Percentiles rank a stretch among this genome's conserved stretches.
Conservation (phyloP, 1,140 invertebrate genomes). For the Bradynema listronoti region DNA sequence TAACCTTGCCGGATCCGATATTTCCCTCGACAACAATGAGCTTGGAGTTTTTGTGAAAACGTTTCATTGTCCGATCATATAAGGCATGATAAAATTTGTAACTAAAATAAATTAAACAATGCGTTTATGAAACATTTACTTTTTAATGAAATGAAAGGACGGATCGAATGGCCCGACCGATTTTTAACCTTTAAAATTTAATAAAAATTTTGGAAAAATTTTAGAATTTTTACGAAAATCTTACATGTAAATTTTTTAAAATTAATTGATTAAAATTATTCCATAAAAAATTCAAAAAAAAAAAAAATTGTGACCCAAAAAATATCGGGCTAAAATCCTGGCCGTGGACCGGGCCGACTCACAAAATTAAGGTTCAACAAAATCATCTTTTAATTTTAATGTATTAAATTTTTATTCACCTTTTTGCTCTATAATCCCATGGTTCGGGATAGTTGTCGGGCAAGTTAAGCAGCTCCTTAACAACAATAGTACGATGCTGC, state of each 20-base stretch:
- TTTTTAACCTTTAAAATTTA: background rate
- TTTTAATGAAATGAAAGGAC: too few species aligned
- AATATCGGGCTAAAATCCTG: too few species aligned
- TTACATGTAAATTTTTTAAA: background rate
- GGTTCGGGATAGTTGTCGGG: conserved; percentile 25
- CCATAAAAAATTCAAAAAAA: background rate
- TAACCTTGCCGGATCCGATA: conserved; percentile 40
- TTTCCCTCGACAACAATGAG: conserved; percentile 45
- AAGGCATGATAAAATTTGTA: background rate
- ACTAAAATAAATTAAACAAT: background rate
- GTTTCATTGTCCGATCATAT: background rate
- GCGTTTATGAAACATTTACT: too few species aligned
- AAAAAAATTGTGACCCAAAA: too few species aligned
- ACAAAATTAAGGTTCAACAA: too few species aligned
- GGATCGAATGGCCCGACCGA: too few species aligned
- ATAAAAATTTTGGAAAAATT: background rate
- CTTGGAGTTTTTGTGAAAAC: conserved; percentile 38
- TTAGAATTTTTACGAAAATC: background rate
- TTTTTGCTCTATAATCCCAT: conserved; percentile 3
- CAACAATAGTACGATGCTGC: conserved; percentile 18
- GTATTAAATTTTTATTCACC: background rate
- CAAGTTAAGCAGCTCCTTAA: background rate
- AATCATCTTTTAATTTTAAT: too few species aligned
- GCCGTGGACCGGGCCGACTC: too few species aligned
- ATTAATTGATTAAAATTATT: conserved; percentile 2